Conservation (phyloP, 1,140 invertebrate species). For the Phymorhynchus buccinoides region DNA sequence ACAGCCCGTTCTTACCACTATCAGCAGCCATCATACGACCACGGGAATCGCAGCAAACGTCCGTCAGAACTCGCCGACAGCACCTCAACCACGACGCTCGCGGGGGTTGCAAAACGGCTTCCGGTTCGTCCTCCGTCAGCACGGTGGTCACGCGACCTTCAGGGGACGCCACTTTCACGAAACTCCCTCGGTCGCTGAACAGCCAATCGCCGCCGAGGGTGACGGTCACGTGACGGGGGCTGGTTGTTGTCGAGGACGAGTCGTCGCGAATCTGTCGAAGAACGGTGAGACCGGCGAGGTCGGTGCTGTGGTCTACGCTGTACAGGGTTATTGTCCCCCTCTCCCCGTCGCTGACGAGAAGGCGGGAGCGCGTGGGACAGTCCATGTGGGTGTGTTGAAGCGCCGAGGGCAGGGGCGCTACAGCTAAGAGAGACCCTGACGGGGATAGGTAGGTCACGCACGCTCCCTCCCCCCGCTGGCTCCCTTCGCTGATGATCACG, state of each 20-base stretch:
- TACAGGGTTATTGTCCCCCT: not conserved
- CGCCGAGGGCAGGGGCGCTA: not conserved
- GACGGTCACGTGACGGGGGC: slow-evolving; percentile 27
- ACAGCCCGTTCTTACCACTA: slow-evolving; percentile 20
- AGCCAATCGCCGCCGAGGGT: slow-evolving; percentile 28
- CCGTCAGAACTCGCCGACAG: not conserved
- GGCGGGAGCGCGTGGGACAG: not conserved
- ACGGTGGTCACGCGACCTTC: slow-evolving; percentile 22
- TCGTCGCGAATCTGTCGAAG: not conserved
- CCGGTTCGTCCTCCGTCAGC: slow-evolving; percentile 23
- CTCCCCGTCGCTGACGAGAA: slow-evolving; percentile 25
- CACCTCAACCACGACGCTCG: not conserved
- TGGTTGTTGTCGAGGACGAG: not conserved
- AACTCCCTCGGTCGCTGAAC: slow-evolving; percentile 22
- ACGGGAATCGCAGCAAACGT: slow-evolving; percentile 23
- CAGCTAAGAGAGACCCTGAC: not conserved
- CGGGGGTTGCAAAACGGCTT: not conserved
- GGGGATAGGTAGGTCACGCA: slow-evolving; percentile 26
- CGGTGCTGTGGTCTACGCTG: not conserved
- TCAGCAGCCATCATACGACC: slow-evolving; percentile 12
- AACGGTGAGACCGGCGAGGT: not conserved
- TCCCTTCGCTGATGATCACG: not conserved
- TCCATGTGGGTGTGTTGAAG: not conserved
- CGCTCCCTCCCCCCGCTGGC: not conserved
- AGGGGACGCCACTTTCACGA: slow-evolving; percentile 16